These are phyloP conservation scores for Cheumatopsyche charites DNA, from an alignment of 1,140 invertebrate genomes.

Conservation along the genomic window DNA sequence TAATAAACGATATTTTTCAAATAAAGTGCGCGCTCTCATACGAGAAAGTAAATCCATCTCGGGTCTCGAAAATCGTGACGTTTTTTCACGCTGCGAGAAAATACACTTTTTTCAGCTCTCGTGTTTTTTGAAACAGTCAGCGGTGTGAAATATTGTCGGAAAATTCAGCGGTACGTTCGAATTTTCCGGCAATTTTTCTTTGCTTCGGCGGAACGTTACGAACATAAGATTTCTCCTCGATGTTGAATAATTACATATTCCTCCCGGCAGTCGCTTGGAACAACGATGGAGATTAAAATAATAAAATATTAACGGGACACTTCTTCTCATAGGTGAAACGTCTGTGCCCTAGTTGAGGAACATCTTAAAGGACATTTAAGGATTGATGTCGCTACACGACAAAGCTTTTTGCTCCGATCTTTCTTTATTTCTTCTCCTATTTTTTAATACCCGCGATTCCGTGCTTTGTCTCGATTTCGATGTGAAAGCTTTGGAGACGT, in stretches of 20 bases:
- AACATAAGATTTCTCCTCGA: conserved; percentile 8
- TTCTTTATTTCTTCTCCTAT: not conserved
- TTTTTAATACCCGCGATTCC: not conserved
- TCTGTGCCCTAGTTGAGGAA: conserved; percentile 21
- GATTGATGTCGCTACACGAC: conserved; percentile 23
- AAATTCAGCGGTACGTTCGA: conserved; percentile 1
- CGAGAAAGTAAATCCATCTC: no score
- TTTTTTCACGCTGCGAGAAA: no score
- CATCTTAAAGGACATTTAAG: conserved; percentile 25
- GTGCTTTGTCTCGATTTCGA: no score
- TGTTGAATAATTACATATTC: conserved; percentile 22
- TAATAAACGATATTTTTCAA: no score
- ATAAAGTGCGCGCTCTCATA: no score
- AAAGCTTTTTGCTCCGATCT: conserved; percentile 6
- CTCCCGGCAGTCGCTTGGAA: not conserved
- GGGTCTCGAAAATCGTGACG: no score
- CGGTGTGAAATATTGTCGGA: conserved; percentile 4
- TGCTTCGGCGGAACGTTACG: not conserved
- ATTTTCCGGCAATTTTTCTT: conserved; percentile 23
- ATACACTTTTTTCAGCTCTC: no score
- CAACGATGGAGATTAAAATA: conserved; percentile 7
- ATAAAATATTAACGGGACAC: conserved; percentile 19
- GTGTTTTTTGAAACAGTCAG: no score
- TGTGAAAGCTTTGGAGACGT: no score
- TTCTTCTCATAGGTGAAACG: not conserved